A percentile compares a stretch with the other conserved stretches of the same genome.
Conservation (phyloP, 2,888 invertebrate species). For the Apamea crenata region DNA sequence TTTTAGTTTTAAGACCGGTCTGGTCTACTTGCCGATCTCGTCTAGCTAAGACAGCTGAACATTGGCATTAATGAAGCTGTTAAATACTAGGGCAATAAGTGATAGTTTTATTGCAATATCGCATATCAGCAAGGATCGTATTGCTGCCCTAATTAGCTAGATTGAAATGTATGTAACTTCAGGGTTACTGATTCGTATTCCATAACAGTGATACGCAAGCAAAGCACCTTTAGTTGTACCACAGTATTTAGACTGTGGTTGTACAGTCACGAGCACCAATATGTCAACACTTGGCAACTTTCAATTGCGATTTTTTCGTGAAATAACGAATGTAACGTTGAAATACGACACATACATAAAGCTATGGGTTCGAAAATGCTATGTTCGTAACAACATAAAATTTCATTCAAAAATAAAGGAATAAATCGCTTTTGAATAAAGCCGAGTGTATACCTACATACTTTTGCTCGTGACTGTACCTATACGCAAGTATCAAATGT, state of each 20-base stretch:
- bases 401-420: too few species aligned
- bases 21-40: conserved; percentile 7
- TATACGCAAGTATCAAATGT: neutral
- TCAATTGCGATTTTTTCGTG: too few species aligned
- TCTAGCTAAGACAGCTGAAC: conserved; percentile 2
- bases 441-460: too few species aligned
- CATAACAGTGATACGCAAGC: neutral
- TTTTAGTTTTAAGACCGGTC: conserved; percentile 11
- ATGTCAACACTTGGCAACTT: too few species aligned
- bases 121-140: conserved; percentile 49
- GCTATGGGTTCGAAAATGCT: too few species aligned
- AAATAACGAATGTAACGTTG: too few species aligned
- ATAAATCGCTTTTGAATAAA: too few species aligned
- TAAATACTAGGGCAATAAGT: conserved; percentile 40
- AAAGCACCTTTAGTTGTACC: neutral
- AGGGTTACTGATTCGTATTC: conserved; percentile 29
- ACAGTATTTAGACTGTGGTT: too few species aligned
- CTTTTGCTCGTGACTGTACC: too few species aligned
- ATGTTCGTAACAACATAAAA: too few species aligned
- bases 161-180: conserved; percentile 59
- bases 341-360: too few species aligned
- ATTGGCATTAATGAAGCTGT: conserved; percentile 13
- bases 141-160: conserved; percentile 61
- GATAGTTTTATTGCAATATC: conserved; percentile 41
- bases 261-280: too few species aligned